These are phyloP conservation scores for Crossaster papposus DNA, from an alignment of 53 echinoderm and acorn worm species.

Conservation along the genomic window DNA sequence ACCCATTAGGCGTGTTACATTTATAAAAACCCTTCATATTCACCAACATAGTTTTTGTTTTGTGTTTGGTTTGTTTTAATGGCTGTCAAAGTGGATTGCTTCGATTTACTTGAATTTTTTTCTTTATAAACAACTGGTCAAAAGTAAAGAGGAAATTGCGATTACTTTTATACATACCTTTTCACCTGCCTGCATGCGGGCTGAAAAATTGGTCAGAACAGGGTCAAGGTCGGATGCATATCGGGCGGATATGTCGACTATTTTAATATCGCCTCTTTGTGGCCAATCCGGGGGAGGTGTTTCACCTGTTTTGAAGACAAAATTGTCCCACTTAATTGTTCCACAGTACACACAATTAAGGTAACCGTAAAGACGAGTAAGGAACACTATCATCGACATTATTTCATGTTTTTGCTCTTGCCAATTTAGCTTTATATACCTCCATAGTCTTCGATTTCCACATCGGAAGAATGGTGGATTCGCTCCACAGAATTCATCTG, in stretches of 20 bases:
- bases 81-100: no score
- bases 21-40: no score
- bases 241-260: slow-evolving; percentile 66
- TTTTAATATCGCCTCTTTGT: slow-evolving; percentile 54
- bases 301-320: neutral
- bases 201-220: slow-evolving; percentile 66
- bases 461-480: slow-evolving; percentile 63
- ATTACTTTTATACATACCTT: slow-evolving; percentile 54
- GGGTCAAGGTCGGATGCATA: slow-evolving; percentile 72
- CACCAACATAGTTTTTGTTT: no score
- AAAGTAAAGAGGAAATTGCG: neutral
- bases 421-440: slow-evolving; percentile 62
- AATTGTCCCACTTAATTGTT: no score
- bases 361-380: no score
- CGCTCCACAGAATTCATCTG: slow-evolving; percentile 83
- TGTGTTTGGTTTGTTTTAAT: no score
- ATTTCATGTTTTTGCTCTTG: no score
- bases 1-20: no score
- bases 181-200: slow-evolving; percentile 59
- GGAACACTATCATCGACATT: no score
- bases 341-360: no score
- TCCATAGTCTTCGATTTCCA: slow-evolving; percentile 61
- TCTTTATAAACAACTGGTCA: no score
- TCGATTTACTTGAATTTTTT: no score
- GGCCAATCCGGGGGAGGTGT: slow-evolving; percentile 71